Evolutionary conservation across 2,797 vertebrate species (phyloP).

Genomic region (Intellagama lesueurii): DNA sequence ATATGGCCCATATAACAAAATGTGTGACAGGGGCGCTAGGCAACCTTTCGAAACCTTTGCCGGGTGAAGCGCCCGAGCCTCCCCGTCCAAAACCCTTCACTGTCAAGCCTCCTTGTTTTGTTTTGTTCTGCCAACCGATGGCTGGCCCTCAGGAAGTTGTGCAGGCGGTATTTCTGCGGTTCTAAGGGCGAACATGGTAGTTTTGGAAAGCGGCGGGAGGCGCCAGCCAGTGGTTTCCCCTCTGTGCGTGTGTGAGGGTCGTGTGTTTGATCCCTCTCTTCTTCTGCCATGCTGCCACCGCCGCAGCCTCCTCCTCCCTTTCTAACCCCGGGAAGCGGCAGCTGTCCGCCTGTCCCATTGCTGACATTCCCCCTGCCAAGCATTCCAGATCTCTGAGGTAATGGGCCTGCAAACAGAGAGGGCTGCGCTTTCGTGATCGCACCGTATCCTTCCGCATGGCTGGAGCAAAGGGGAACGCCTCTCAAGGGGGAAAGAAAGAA

Average conservation of each 20-base stretch:
- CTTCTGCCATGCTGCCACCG: background rate
- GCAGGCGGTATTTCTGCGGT: too few species aligned
- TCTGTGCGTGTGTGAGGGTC: too few species aligned
- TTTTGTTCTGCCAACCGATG: background rate
- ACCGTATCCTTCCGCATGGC: conserved; percentile 79
- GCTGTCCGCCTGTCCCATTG: conserved; percentile 80
- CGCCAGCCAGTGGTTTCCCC: too few species aligned
- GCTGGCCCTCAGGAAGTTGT: background rate
- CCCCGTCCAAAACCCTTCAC: background rate
- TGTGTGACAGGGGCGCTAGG: too few species aligned
- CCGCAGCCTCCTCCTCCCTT: conserved; percentile 3
- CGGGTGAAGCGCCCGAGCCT: too few species aligned
- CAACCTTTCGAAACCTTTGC: too few species aligned
- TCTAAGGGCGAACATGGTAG: too few species aligned
- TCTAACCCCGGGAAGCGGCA: conserved; percentile 57
- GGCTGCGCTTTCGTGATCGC: conserved; percentile 67
- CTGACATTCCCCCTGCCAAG: conserved; percentile 84
- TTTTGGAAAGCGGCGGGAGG: too few species aligned
- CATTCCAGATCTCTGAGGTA: conserved; percentile 96
- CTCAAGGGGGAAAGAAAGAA: conserved; percentile 30
- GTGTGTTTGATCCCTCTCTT: background rate
- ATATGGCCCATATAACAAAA: too few species aligned
- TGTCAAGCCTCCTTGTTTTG: background rate
- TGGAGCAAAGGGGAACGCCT: conserved; percentile 73
- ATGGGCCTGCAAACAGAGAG: conserved; percentile 78